Evolutionary conservation across 2,113 vertebrate genomes (phyloP).

Genomic region (Cebus imitator): DNA sequence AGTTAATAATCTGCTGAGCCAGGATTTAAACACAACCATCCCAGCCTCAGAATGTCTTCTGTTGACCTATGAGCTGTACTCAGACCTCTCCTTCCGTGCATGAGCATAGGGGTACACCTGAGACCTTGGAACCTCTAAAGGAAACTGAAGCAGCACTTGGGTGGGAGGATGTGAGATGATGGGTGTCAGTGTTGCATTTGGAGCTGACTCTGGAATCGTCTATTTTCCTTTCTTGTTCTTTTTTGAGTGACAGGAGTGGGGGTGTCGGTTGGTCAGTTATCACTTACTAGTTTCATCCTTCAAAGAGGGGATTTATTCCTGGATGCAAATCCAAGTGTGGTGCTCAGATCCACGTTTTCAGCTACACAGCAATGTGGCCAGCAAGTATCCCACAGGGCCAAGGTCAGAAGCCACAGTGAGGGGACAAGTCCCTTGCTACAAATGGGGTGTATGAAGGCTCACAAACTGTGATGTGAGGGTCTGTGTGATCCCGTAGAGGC

Average conservation of each 20-base stretch:
- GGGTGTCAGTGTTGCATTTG: neutral
- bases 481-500: neutral
- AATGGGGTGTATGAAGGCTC: neutral
- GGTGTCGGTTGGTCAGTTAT: neutral
- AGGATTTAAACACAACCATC: neutral
- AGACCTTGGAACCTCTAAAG: neutral
- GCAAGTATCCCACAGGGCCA: neutral
- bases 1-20: neutral
- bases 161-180: accelerated
- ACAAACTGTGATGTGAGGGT: neutral
- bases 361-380: neutral
- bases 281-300: neutral
- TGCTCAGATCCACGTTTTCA: neutral
- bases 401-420: neutral
- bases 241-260: neutral
- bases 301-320: neutral
- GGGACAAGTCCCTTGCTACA: neutral
- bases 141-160: neutral
- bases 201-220: accelerated
- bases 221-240: neutral
- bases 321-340: neutral
- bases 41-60: neutral
- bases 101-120: accelerated
- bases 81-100: neutral
- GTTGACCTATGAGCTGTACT: neutral